Conservation (phyloP, 92 coral and sea anemone species). For the Metridium senile region DNA sequence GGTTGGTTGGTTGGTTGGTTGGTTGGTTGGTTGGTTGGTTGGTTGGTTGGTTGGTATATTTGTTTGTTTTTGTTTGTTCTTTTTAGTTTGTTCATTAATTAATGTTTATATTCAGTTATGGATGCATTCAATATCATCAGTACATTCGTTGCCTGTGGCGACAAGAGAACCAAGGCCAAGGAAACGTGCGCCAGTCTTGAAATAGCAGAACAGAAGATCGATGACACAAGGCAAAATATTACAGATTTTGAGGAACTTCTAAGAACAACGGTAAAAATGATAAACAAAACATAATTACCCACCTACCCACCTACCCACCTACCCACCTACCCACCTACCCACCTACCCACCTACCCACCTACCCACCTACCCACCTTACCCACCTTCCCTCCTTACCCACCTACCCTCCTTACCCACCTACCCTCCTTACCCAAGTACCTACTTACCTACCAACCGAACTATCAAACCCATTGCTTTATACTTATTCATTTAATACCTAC, state of each 20-base stretch:
- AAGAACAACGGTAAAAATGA: not conserved
- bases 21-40: no score
- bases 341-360: no score
- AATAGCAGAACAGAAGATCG: not conserved
- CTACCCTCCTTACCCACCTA: no score
- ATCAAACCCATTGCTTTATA: no score
- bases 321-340: no score
- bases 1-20: no score
- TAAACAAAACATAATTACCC: not conserved
- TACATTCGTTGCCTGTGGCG: constrained; percentile 1
- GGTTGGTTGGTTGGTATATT: not conserved
- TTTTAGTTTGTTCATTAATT: not conserved
- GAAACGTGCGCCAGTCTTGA: not conserved
- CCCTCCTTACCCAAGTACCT: no score
- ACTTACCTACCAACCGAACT: no score
- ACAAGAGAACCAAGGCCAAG: not conserved
- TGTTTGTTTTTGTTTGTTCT: not conserved
- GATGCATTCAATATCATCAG: constrained; percentile 4
- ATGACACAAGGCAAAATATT: not conserved
- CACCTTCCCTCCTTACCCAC: no score
- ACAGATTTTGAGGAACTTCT: not conserved
- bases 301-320: not conserved
- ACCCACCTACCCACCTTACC: no score
- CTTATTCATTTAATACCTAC: no score
- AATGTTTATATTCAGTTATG: not conserved